Conservation (phyloP, 2,888 invertebrate species). For the Teleogryllus oceanicus region DNA sequence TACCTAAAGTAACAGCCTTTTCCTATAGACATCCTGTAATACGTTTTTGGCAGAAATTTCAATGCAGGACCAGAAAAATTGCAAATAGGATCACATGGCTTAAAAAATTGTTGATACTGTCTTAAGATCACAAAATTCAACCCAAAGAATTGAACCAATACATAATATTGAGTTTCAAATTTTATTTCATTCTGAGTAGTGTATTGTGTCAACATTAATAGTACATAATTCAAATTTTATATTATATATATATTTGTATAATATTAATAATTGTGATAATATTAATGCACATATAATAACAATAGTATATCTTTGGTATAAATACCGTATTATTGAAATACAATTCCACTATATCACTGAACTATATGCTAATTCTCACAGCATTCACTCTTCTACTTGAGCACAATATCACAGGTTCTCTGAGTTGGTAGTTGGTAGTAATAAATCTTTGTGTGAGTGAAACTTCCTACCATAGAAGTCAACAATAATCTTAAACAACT, state of each 20-base stretch:
- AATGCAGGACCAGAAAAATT: not conserved
- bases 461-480: not conserved
- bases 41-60: too few species aligned
- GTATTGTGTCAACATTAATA: not conserved
- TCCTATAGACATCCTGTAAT: too few species aligned
- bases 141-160: not conserved
- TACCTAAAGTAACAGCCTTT: too few species aligned
- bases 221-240: not conserved
- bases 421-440: not conserved
- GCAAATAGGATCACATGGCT: too few species aligned
- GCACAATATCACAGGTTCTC: constrained; percentile 9
- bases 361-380: not conserved
- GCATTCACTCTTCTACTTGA: constrained; percentile 2
- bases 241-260: not conserved
- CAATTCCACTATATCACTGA: constrained; percentile 1
- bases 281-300: not conserved
- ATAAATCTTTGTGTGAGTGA: not conserved
- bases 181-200: not conserved
- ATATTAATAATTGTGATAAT: too few species aligned
- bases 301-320: constrained; percentile 1
- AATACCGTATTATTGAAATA: not conserved
- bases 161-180: not conserved
- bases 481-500: not conserved
- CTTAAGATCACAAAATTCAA: not conserved
- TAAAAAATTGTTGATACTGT: too few species aligned